Percentiles rank a stretch among this genome's conserved stretches.
Evolutionary conservation across 2,888 invertebrate species (phyloP).

Genomic region (Hyppa rectilinea): DNA sequence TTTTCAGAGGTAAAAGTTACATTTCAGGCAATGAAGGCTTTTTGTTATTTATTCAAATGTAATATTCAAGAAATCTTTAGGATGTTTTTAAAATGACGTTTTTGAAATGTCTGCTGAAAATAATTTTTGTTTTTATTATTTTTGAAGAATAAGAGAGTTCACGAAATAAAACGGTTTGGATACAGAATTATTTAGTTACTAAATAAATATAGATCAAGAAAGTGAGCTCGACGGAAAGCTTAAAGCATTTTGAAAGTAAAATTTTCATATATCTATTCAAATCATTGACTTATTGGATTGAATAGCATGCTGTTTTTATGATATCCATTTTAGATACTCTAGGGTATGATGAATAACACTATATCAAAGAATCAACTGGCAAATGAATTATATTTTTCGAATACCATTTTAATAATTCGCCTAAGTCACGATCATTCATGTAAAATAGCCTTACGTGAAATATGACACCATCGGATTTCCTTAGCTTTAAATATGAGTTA

Average conservation of each 20-base stretch:
- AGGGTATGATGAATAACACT: too few species aligned
- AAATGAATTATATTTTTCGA: too few species aligned
- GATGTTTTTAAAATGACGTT: slow-evolving; percentile 25
- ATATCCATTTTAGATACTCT: too few species aligned
- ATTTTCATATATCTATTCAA: background rate
- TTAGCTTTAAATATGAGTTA: too few species aligned
- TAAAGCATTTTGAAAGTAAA: too few species aligned
- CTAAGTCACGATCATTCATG: too few species aligned
- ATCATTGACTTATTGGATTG: background rate
- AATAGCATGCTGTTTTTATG: too few species aligned
- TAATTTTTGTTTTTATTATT: background rate
- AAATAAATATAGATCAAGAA: background rate
- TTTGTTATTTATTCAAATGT: slow-evolving; percentile 71
- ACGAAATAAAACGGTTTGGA: background rate
- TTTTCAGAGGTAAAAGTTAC: slow-evolving; percentile 80
- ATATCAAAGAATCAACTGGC: too few species aligned
- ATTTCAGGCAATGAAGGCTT: slow-evolving; percentile 67
- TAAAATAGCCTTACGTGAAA: too few species aligned
- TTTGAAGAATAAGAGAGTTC: background rate
- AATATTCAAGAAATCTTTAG: slow-evolving; percentile 54
- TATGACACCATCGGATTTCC: too few species aligned
- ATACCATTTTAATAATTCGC: too few species aligned
- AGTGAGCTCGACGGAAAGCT: too few species aligned
- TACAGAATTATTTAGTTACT: background rate
- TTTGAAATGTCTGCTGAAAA: slow-evolving; percentile 13